Conservation (phyloP, 2,113 vertebrate genomes). For the Menura novaehollandiae region DNA sequence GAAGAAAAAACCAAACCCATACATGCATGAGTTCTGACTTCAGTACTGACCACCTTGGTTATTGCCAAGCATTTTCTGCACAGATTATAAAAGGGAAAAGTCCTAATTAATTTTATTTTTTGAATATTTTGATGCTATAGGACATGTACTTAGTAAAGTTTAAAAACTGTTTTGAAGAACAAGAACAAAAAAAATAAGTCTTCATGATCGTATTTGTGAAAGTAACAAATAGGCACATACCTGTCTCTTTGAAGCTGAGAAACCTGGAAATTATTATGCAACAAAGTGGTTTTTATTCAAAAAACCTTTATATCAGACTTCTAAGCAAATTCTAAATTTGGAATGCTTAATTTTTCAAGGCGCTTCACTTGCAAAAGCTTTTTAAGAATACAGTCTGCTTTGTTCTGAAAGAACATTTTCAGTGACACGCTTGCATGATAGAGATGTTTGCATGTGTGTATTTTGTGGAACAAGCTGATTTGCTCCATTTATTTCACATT, state of each 20-base stretch:
- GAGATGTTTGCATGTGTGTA: background rate
- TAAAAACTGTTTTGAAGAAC: background rate
- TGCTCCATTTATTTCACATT: background rate
- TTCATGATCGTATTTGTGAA: background rate
- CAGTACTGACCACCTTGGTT: background rate
- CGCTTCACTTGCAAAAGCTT: background rate
- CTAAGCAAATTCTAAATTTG: background rate
- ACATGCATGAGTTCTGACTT: background rate
- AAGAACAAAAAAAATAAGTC: background rate
- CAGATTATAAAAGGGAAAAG: background rate
- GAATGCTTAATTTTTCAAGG: background rate
- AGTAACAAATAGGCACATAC: background rate
- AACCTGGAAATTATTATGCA: background rate
- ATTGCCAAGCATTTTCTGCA: background rate
- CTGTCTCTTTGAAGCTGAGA: background rate
- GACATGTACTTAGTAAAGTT: background rate
- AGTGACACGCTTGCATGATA: rapidly evolving
- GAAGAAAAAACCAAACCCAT: background rate
- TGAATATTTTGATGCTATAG: background rate
- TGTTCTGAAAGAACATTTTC: background rate
- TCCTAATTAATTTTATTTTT: background rate
- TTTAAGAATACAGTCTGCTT: background rate
- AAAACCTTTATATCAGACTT: background rate
- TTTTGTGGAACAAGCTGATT: background rate
- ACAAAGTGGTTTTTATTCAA: background rate